These are phyloP conservation scores for Notarius quadriscutis DNA, from an alignment of 2,113 vertebrate species.

Conservation along the genomic window DNA sequence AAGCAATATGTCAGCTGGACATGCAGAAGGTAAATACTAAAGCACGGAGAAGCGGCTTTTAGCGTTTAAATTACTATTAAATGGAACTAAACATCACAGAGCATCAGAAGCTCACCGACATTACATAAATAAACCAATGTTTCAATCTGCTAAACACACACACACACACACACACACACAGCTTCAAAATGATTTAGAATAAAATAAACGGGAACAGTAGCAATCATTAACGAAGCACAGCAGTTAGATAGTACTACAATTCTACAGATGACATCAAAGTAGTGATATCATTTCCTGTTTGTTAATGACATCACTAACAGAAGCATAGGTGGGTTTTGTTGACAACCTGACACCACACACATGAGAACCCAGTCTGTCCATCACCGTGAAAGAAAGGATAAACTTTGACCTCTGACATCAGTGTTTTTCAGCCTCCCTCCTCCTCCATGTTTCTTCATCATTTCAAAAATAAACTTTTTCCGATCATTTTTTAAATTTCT, in stretches of 20 bases:
- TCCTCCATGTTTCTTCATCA: background rate
- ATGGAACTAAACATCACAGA: background rate
- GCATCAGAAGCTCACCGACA: background rate
- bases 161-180: background rate
- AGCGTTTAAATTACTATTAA: background rate
- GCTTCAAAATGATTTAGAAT: background rate
- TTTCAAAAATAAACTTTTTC: background rate
- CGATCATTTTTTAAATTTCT: background rate
- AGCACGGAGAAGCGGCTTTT: background rate
- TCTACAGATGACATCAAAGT: slow-evolving; percentile 18
- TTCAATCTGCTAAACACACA: background rate
- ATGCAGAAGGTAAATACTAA: background rate
- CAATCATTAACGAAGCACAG: background rate
- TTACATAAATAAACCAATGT: background rate
- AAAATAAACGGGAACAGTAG: background rate
- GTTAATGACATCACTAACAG: slow-evolving; percentile 44
- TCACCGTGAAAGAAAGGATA: background rate
- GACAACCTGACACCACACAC: background rate
- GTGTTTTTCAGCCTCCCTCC: slow-evolving; percentile 18
- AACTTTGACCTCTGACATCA: slow-evolving; percentile 49
- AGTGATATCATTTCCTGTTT: slow-evolving; percentile 67
- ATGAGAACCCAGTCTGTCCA: background rate
- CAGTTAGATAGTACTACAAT: slow-evolving; percentile 1
- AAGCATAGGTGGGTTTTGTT: background rate
- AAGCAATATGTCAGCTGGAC: background rate